These are phyloP conservation scores for Clarias batrachus DNA, from an alignment of 2,113 vertebrate genomes.

Conservation along the genomic window DNA sequence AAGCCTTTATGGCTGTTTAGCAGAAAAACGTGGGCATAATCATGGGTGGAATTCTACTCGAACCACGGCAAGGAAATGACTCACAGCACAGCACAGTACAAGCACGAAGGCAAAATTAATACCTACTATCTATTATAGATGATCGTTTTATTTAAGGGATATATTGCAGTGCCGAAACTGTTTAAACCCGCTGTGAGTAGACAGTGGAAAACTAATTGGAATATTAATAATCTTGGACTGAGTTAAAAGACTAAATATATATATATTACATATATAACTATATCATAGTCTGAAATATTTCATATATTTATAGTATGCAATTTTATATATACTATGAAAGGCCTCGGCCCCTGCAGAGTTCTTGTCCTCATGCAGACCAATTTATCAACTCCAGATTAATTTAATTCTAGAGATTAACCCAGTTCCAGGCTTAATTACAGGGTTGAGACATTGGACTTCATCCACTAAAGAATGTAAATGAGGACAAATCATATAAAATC, in stretches of 20 bases:
- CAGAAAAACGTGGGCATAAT: background rate
- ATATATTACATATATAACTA: background rate
- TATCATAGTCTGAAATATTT: too few species aligned
- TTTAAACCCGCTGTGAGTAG: background rate
- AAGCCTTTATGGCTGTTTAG: slow-evolving; percentile 12
- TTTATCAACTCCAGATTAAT: slow-evolving; percentile 28
- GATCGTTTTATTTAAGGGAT: background rate
- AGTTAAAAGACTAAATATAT: background rate
- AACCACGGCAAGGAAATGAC: background rate
- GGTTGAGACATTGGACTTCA: slow-evolving; percentile 5
- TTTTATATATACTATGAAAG: background rate
- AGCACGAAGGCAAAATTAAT: background rate
- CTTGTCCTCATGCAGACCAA: background rate
- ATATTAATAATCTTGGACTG: slow-evolving; percentile 22
- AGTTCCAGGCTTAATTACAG: slow-evolving; percentile 20
- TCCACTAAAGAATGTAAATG: slow-evolving; percentile 12
- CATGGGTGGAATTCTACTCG: background rate
- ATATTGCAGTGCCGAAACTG: background rate
- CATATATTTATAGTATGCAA: too few species aligned
- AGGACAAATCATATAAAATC: background rate
- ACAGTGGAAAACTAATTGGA: slow-evolving; percentile 17
- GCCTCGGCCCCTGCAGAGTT: background rate
- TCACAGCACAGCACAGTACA: too few species aligned
- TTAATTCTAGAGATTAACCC: slow-evolving; percentile 12
- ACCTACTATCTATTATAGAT: background rate